Evolutionary conservation across 1,140 invertebrate species (phyloP).

Genomic region (Zaprionus nigranus): DNA sequence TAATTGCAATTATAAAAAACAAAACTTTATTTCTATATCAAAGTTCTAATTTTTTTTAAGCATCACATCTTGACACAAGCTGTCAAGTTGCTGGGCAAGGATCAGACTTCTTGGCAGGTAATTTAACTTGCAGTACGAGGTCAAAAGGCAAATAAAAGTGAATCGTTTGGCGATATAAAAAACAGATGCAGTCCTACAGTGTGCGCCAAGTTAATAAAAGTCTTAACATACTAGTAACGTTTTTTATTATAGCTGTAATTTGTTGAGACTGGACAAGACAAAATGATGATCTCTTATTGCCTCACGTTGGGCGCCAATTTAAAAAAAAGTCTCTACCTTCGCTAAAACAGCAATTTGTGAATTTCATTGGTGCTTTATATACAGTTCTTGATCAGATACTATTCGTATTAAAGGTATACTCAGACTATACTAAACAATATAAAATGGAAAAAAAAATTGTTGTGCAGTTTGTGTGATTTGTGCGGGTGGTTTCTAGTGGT

Average conservation of each 20-base stretch:
- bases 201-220: not conserved
- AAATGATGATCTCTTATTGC: not conserved
- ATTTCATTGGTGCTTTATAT: too few relatives aligned
- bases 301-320: not conserved
- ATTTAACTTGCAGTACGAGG: conserved; percentile 19
- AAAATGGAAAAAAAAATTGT: conserved; percentile 11
- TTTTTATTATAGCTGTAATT: not conserved
- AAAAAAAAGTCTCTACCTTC: too few relatives aligned
- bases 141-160: conserved; percentile 1
- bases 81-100: conserved; percentile 11
- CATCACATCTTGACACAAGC: conserved; percentile 8
- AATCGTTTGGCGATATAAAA: not conserved
- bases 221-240: not conserved
- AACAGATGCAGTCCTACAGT: not conserved
- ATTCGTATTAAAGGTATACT: not conserved
- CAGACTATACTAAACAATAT: conserved; percentile 27
- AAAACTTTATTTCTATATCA: conserved; percentile 63
- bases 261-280: not conserved
- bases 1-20: conserved; percentile 78
- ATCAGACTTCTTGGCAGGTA: conserved; percentile 16
- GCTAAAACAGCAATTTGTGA: not conserved
- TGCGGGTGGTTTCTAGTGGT: conserved; percentile 59
- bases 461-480: conserved; percentile 37
- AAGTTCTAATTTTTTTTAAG: conserved; percentile 46
- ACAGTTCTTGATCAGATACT: not conserved